Conservation (phyloP, 1,140 invertebrate genomes). For the Cotesia typhae region DNA sequence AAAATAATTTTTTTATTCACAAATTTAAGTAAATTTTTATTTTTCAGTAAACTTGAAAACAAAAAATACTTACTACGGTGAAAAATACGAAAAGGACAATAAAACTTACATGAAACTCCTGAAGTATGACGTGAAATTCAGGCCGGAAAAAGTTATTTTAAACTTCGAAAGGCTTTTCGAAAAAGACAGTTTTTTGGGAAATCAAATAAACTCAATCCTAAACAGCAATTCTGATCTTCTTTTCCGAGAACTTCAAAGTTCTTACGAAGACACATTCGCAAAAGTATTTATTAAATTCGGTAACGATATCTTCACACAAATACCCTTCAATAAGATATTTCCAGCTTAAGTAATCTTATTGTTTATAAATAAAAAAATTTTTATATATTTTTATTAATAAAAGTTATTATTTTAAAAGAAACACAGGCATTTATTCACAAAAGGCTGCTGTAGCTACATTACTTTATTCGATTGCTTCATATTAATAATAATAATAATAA, state of each 20-base stretch:
- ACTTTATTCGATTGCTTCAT: conserved; percentile 53
- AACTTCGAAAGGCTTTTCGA: conserved; percentile 72
- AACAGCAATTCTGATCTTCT: conserved; percentile 74
- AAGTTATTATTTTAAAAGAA: conserved; percentile 56
- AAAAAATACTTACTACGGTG: conserved; percentile 69
- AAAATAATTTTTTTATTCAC: conserved; percentile 1
- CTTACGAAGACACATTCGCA: conserved; percentile 72
- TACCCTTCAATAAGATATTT: conserved; percentile 72
- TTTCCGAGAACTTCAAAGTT: conserved; percentile 71
- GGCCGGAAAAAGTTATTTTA: conserved; percentile 66
- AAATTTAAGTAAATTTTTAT: conserved; percentile 21
- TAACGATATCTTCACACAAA: conserved; percentile 71
- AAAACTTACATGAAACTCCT: conserved; percentile 70
- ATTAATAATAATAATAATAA: conserved; percentile 18
- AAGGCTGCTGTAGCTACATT: conserved; percentile 64
- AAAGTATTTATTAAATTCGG: conserved; percentile 70
- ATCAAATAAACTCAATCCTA: conserved; percentile 67
- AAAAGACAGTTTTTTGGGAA: conserved; percentile 68
- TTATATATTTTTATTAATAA: conserved; percentile 18
- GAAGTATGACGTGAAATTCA: conserved; percentile 69
- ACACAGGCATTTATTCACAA: conserved; percentile 66
- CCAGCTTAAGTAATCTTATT: conserved; percentile 50
- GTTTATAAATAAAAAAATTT: neutral
- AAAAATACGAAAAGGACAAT: conserved; percentile 68
- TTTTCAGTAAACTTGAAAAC: conserved; percentile 69